A percentile compares a stretch with the other conserved stretches of the same genome.
Conservation (phyloP, 2,888 invertebrate species). For the Orthosia cruda region DNA sequence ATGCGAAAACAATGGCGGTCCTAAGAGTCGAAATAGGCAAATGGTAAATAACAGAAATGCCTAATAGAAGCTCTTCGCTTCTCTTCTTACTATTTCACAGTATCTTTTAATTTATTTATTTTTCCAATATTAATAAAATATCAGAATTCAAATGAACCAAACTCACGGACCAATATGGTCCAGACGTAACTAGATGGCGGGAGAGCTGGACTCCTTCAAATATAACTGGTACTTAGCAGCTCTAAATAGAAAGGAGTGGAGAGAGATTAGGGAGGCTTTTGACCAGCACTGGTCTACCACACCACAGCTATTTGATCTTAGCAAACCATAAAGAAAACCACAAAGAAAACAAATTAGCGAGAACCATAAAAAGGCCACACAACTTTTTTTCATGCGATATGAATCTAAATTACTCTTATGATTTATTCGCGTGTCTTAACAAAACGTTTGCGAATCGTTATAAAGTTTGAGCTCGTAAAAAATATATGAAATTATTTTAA, state of each 20-base stretch:
- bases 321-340: neutral
- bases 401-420: slow-evolving; percentile 34
- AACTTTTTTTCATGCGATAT: slow-evolving; percentile 16
- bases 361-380: slow-evolving; percentile 1
- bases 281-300: too few relatives aligned
- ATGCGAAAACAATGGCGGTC: neutral
- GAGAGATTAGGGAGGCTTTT: too few relatives aligned
- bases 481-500: neutral
- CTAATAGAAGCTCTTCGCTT: neutral
- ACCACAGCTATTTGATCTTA: neutral
- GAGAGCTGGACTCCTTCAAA: too few relatives aligned
- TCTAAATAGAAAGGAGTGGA: too few relatives aligned
- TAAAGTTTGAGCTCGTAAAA: slow-evolving; percentile 38
- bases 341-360: neutral
- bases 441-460: slow-evolving; percentile 8
- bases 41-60: slow-evolving; percentile 2
- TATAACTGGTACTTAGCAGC: too few relatives aligned
- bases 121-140: too few relatives aligned
- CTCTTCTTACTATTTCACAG: too few relatives aligned
- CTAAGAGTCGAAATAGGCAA: neutral
- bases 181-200: too few relatives aligned
- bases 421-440: slow-evolving; percentile 40
- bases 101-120: too few relatives aligned
- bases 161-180: too few relatives aligned
- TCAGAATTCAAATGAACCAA: too few relatives aligned